Evolutionary conservation across 1,140 invertebrate genomes (phyloP).

Genomic region (Psix sp.): DNA sequence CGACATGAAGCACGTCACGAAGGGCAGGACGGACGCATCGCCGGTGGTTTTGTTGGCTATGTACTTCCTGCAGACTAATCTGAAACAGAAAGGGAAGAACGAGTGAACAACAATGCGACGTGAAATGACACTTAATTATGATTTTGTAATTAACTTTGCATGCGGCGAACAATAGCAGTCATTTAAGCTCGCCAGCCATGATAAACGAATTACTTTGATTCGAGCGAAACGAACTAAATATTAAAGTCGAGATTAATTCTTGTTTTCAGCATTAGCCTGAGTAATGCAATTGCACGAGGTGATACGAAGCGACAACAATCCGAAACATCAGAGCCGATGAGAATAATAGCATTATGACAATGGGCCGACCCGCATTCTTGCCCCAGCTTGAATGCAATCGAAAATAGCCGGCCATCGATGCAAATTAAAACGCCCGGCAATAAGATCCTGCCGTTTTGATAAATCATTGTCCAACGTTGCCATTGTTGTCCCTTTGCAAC

Average conservation of each 20-base stretch:
- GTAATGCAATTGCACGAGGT: conserved; percentile 32
- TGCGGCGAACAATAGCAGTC: conserved; percentile 27
- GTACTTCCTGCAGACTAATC: conserved; percentile 83
- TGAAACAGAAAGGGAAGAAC: conserved; percentile 67
- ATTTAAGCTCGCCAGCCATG: conserved; percentile 18
- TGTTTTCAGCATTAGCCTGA: conserved; percentile 36
- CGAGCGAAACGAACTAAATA: conserved; percentile 62
- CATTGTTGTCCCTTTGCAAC: too few species aligned
- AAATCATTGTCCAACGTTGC: too few species aligned
- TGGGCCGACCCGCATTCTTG: conserved; percentile 23
- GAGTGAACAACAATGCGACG: neutral
- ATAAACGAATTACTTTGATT: conserved; percentile 59
- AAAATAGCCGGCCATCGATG: conserved; percentile 22
- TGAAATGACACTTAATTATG: conserved; percentile 30
- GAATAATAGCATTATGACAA: conserved; percentile 38
- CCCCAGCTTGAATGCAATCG: conserved; percentile 15
- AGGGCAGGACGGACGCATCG: conserved; percentile 84
- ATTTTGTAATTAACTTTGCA: conserved; percentile 6
- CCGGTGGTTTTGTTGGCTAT: conserved; percentile 81
- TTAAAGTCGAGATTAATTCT: conserved; percentile 35
- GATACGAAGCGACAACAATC: conserved; percentile 27
- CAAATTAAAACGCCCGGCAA: conserved; percentile 3
- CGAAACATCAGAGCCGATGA: conserved; percentile 28
- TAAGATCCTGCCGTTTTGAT: too few species aligned
- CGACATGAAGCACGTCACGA: conserved; percentile 86